Conservation (phyloP, 2,113 vertebrate genomes). For the Harpagus bidentatus region DNA sequence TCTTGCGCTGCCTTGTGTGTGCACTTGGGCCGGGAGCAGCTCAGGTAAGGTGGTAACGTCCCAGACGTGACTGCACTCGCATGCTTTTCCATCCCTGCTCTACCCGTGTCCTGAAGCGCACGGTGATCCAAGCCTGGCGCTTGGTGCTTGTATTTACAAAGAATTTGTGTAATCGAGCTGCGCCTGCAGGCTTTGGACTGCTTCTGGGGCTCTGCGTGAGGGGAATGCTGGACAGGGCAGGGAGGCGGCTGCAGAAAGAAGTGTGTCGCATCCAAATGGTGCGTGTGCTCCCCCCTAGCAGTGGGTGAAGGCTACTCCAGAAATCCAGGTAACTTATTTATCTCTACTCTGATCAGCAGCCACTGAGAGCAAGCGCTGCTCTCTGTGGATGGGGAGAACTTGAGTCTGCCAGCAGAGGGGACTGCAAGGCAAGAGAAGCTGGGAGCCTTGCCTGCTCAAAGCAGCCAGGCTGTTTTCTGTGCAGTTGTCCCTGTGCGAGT, state of each 20-base stretch:
- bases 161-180: neutral
- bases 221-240: neutral
- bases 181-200: neutral
- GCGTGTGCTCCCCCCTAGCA: neutral
- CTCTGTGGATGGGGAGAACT: neutral
- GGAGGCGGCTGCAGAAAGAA: neutral
- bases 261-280: neutral
- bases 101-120: neutral
- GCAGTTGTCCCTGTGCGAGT: neutral
- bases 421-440: neutral
- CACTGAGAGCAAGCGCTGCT: neutral
- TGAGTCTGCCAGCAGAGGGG: neutral
- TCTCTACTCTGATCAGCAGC: neutral
- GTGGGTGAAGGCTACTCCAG: neutral
- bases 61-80: neutral
- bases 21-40: neutral
- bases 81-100: neutral
- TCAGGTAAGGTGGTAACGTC: neutral
- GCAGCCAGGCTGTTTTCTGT: neutral
- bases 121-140: neutral
- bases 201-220: neutral
- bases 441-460: neutral
- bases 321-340: neutral
- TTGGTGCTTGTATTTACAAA: neutral
- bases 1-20: fast-evolving